Evolutionary conservation across 2,113 vertebrate species (phyloP).

Genomic region (Sceloporus tristichus): DNA sequence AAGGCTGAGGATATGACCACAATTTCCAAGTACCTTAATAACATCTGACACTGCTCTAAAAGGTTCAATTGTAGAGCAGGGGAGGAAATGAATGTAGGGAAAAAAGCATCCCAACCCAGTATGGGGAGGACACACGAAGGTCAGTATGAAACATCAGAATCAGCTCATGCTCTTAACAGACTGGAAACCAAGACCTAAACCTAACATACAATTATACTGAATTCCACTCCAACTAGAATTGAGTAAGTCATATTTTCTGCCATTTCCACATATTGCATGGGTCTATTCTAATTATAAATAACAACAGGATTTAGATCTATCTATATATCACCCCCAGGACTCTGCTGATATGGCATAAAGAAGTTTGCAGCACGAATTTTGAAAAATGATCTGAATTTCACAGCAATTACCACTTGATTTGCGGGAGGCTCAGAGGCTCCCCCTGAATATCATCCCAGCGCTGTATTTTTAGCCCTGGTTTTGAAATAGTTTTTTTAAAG

Average conservation of each 20-base stretch:
- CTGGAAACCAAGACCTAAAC: background rate
- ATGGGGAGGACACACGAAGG: slow-evolving; percentile 42
- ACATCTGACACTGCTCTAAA: background rate
- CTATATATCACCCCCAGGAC: background rate
- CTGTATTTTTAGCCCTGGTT: slow-evolving; percentile 37
- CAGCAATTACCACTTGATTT: background rate
- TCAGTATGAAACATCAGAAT: slow-evolving; percentile 21
- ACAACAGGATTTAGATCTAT: background rate
- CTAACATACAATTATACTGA: too few relatives aligned
- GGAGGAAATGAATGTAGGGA: background rate
- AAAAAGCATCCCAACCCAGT: background rate
- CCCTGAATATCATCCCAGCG: background rate
- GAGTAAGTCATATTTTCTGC: too few relatives aligned
- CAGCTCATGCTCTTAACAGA: background rate
- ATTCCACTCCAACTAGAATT: too few relatives aligned
- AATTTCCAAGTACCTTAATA: background rate
- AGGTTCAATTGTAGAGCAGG: background rate
- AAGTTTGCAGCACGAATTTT: accelerated
- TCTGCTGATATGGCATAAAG: accelerated
- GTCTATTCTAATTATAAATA: too few relatives aligned
- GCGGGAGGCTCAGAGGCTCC: background rate
- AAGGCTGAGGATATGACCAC: background rate
- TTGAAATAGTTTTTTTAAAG: slow-evolving; percentile 39
- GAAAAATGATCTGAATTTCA: background rate
- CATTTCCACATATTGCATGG: too few relatives aligned